These are phyloP conservation scores for Gymnosoma rotundatum DNA, from an alignment of 2,888 invertebrate species.

Conservation along the genomic window DNA sequence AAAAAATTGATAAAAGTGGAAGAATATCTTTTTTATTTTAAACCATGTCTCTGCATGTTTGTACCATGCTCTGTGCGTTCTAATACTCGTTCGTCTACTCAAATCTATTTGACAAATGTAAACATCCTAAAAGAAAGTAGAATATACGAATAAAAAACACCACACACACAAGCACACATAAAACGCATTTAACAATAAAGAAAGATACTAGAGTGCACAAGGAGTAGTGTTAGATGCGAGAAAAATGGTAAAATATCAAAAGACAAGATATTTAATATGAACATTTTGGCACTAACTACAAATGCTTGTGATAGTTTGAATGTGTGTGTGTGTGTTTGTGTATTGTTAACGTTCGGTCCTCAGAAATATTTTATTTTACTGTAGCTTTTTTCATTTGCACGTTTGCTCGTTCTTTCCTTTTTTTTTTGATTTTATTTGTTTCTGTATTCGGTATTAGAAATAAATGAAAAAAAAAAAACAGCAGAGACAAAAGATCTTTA, in stretches of 20 bases:
- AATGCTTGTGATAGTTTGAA: background rate
- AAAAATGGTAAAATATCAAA: constrained; percentile 41
- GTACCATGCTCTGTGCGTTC: constrained; percentile 22
- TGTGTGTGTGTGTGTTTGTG: background rate
- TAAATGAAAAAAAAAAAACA: constrained; percentile 25
- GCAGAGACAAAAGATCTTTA: constrained; percentile 62
- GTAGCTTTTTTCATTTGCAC: constrained; percentile 20
- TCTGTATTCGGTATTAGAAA: constrained; percentile 48
- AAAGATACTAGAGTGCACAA: constrained; percentile 46
- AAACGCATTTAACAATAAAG: constrained; percentile 3
- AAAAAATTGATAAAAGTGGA: constrained; percentile 68
- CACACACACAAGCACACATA: constrained; percentile 7
- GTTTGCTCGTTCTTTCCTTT: constrained; percentile 24
- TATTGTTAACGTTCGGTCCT: constrained; percentile 50
- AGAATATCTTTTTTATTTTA: constrained; percentile 58
- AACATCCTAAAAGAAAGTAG: constrained; percentile 63
- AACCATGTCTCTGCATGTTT: constrained; percentile 17
- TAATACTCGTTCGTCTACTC: constrained; percentile 41
- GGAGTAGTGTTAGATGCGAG: constrained; percentile 53
- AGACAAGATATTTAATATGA: constrained; percentile 63
- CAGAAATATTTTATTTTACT: constrained; percentile 54
- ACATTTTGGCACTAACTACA: constrained; percentile 19
- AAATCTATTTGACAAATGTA: constrained; percentile 60
- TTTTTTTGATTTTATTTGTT: constrained; percentile 39
- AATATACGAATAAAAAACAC: background rate